Base-by-base conservation (phyloP, 2,888 invertebrate species). In the Parthenolecanium corni region DNA sequence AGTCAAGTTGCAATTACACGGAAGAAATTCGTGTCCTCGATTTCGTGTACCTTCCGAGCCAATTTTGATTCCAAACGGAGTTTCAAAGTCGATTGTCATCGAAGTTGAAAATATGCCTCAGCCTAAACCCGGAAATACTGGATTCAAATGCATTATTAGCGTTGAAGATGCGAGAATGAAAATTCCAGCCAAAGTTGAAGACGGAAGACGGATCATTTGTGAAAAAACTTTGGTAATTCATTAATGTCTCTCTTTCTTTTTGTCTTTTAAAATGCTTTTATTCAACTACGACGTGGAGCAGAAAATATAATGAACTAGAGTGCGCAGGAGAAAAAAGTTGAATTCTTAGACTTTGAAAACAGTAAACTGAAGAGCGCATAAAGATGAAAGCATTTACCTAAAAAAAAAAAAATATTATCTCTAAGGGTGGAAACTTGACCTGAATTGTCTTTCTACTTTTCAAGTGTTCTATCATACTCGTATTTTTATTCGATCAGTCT, bases 81-180 rank as follows among this genome's bases (percentile, higher is more conserved):
- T 91, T 44, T 85, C 87, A 14, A 89, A 89, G 72, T 89, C 92
- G 76, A 84, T 94, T 66, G 82, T 86, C 64, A 79, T 94, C 65
- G 89, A 91, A 74, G 91, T 92, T 56, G 88, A 90, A 71, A 93
- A 94, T 74, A 76, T 94, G 68, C 92, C 93, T 21, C 87, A 88
- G 73, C 87, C 91, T 24, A 87, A 88, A 74, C 86, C 86, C 67
- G 90, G 86, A 0, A 91, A 92, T 71, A 86, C 88, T 44, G 92
- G 92, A 56, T 93, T 92, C 72, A 85, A 91, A 69, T 94, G 94
- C 72, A 87, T 90, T 68, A 86, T 93, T 18, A 86, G 85, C 70
- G 90, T 93, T 70, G 92, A 93, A 74, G 85, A 85, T 58, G 89
- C 91, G 36, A 89, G 89, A 71, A 86, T 92, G 83, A 81, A 88